Base-by-base conservation (phyloP, 1,140 invertebrate genomes). In the Diachasmimorpha longicaudata region DNA sequence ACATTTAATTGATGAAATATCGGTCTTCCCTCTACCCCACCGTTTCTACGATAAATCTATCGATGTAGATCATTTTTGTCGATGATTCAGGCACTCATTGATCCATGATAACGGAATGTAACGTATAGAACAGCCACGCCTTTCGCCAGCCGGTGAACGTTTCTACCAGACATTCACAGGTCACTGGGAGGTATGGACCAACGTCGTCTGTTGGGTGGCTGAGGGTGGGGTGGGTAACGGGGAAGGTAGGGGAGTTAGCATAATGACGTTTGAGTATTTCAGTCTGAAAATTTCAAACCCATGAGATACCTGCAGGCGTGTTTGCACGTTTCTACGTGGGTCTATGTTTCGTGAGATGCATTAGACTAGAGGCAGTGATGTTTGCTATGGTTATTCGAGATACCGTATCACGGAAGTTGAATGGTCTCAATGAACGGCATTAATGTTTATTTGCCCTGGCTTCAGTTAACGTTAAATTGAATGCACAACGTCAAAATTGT, bases 91-190 rank as follows among this genome's bases (percentile, higher is more conserved):
- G 39, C 39, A 69, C 42, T 16, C 16, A 69, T 72, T 58, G 25
- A 72, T 72, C 46, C n/a, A 58, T 69, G 31, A 69, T 44, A 69
- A 77, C 76, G 81, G 84, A 85, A 86, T 85, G 86, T 76, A 79
- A 81, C 78, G 72, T 68, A 79, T 69, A 79, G 77, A 78, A 81
- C 70, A 81, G 81, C 87, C 85, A 87, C 87, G 85, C 87, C 87
- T 88, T 88, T 87, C 83, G 77, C 85, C 82, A 52, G 83, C 39
- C 77, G 82, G 84, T 84, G 84, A 85, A 83, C 81, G 83, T 78
- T 84, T 25, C 58, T 82, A 82, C 84, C 82, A 84, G 84, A 86
- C 81, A 81, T 85, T 86, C 85, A 82, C 82, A 79, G 85, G 84
- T 86, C 85, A 86, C 80, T 79, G 76, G 75, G 58, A 25, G 74